Evolutionary conservation across 1,140 invertebrate species (phyloP), one percentile per base, ranked within the genome.

Genomic region (Hycleus cichorii): DNA sequence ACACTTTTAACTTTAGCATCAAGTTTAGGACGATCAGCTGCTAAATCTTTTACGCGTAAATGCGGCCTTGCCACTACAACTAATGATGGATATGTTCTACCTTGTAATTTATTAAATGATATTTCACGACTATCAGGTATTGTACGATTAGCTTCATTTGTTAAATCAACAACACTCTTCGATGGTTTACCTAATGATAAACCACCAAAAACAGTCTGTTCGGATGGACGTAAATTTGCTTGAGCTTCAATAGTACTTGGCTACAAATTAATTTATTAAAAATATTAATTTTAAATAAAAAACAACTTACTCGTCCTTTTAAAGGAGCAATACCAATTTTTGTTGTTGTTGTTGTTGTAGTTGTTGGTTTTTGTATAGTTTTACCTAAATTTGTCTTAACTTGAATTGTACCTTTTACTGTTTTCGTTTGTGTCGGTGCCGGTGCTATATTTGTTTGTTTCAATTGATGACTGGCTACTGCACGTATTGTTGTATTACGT

Each of bases 21-120:
- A 8, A 85, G 71, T 39, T 77, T 76, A 2, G 78, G 71, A 24
- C 83, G 76, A 65, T 83, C 82, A 71, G 52, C 70, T 1, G 76
- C 69, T 39, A 75, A 70, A 52, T 89, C 85, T 73, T 87, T 87
- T 0, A 81, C 77, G 43, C 81, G 79, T 1, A 91, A 76, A 76
- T 86, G 84, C 1, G 89, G 88, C 58, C 88, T 79, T 6, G 89
- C 89, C 25, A 88, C 81, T 2, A 92, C 89, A 12, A 91, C 88
- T 40, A 92, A 72, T 0, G 89, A 91, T 1, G 90, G 90, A 72
- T 86, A 91, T 1, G 89, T 91, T 72, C 89, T 88, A 9, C 87
- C 87, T 74, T 88, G 86, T 50, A 88, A 73, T 68, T 89, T 90
- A 68, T 88, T 89, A 64, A 88, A 88, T 1, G 83, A 80, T 10